These are phyloP conservation scores for Ooceraea biroi DNA, from an alignment of 1,140 invertebrate species.

Conservation along the genomic window DNA sequence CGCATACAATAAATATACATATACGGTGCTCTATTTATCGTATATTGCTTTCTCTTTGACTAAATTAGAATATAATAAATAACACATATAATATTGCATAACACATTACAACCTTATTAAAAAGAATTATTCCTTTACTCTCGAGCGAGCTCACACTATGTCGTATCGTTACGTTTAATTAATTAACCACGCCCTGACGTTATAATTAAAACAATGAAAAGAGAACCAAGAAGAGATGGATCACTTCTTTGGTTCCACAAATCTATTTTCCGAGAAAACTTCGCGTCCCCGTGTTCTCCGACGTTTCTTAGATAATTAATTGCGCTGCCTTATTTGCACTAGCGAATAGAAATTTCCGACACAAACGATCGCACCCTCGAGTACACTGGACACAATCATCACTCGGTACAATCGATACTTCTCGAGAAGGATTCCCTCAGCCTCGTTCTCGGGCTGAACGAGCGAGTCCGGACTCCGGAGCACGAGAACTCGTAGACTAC, in stretches of 20 bases:
- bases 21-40: background rate
- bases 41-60: background rate
- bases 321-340: background rate
- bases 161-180: background rate
- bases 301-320: slow-evolving; percentile 15
- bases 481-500: background rate
- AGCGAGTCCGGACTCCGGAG: background rate
- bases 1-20: background rate
- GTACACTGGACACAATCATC: background rate
- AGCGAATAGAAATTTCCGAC: background rate
- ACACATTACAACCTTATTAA: background rate
- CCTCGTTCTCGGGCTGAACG: background rate
- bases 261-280: background rate
- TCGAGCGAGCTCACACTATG: background rate
- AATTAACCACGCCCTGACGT: slow-evolving; percentile 37
- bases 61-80: background rate
- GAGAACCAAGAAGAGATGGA: background rate
- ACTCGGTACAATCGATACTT: background rate
- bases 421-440: background rate
- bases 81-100: too few species aligned
- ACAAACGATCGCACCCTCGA: background rate
- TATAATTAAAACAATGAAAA: background rate
- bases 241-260: too few species aligned
- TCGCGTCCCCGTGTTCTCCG: background rate
- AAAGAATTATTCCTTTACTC: background rate